Conservation (phyloP, 2,797 vertebrate species). For the Sebastes melanostomus region DNA sequence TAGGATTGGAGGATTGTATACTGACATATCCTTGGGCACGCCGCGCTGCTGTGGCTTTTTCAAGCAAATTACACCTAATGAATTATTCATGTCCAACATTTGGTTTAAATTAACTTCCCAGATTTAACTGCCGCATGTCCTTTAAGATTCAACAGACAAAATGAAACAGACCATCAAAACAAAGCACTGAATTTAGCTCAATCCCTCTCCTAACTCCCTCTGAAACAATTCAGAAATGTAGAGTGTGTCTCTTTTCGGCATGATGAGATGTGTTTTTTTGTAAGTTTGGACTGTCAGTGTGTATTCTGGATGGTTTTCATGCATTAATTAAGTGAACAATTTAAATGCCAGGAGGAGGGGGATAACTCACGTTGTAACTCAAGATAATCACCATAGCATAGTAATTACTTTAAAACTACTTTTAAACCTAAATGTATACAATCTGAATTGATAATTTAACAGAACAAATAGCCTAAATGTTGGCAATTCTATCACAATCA, state of each 20-base stretch:
- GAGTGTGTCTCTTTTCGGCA: background rate
- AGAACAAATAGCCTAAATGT: background rate
- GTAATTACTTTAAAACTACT: background rate
- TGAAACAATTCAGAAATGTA: background rate
- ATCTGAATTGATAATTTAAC: background rate
- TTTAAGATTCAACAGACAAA: constrained; percentile 31
- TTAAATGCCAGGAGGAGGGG: background rate
- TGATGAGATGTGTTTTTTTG: background rate
- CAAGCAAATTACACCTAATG: constrained; percentile 46
- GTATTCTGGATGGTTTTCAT: background rate
- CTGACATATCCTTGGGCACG: constrained; percentile 14
- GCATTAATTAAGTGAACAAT: background rate
- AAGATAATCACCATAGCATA: background rate
- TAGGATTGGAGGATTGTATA: background rate
- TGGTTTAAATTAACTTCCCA: constrained; percentile 55
- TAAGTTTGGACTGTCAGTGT: background rate
- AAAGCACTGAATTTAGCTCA: constrained; percentile 13
- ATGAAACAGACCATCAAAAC: constrained; percentile 67
- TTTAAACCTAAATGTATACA: background rate
- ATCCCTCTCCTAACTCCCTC: background rate
- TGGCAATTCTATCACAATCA: background rate
- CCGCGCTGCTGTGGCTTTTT: constrained; percentile 37
- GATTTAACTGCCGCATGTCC: constrained; percentile 24
- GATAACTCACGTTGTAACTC: background rate
- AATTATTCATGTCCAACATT: constrained; percentile 65